phyloP scores from a whole-genome alignment of 2,888 invertebrate genomes.

The Resseliella maxima region DNA sequence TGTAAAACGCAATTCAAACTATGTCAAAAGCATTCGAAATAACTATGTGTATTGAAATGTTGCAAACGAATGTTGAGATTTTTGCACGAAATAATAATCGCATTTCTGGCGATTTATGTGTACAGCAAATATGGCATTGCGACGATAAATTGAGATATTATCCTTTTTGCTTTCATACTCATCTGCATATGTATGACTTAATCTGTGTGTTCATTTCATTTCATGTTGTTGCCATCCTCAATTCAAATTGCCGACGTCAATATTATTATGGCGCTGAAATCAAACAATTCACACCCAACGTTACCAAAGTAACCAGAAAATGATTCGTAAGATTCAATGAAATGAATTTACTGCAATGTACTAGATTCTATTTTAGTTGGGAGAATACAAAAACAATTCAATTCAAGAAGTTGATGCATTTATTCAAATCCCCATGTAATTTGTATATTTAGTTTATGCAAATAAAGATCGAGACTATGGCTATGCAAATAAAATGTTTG shows the following conservation, averaged over 20 bases:
- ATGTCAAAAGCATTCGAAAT: not conserved
- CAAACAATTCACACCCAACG: not conserved
- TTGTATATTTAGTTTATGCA: not conserved
- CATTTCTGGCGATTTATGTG: not conserved
- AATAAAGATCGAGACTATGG: not conserved
- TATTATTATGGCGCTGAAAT: not conserved
- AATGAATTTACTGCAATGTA: not conserved
- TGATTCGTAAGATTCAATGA: not conserved
- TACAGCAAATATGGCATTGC: not conserved
- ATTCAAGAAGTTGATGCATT: slow-evolving; percentile 20
- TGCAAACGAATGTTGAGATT: no score
- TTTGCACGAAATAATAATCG: not conserved
- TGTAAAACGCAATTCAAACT: not conserved
- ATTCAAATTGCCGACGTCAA: not conserved
- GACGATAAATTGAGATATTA: not conserved
- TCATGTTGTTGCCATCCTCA: not conserved
- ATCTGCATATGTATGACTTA: slow-evolving; percentile 1
- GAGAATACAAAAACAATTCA: not conserved
- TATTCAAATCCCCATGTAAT: not conserved
- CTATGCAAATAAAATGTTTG: not conserved
- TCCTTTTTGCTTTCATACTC: not conserved
- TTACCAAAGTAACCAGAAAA: not conserved
- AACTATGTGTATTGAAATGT: not conserved
- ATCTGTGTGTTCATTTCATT: not conserved
- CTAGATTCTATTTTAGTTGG: not conserved